phyloP scores from a whole-genome alignment of 2,888 invertebrate genomes.

The Dryomyza anilis region DNA sequence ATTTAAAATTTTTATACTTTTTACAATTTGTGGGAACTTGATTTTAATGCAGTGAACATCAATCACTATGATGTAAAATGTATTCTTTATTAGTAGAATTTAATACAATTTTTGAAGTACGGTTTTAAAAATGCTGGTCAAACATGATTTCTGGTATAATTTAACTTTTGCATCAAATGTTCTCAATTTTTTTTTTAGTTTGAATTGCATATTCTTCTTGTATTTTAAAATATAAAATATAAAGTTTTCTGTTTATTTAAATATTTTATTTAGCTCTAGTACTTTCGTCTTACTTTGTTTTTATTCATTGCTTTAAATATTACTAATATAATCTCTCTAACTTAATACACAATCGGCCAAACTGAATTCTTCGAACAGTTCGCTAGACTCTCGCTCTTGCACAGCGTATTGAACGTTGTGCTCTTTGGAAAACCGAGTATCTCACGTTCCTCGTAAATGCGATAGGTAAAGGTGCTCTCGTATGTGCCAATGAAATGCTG shows the following conservation, averaged over 20 bases:
- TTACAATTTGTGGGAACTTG: too few relatives aligned
- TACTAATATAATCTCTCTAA: not conserved
- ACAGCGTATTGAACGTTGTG: conserved; percentile 82
- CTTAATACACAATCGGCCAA: conserved; percentile 72
- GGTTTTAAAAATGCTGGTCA: too few relatives aligned
- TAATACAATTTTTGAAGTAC: too few relatives aligned
- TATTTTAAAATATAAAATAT: not conserved
- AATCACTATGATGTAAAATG: too few relatives aligned
- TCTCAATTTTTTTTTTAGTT: too few relatives aligned
- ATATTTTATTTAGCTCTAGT: not conserved
- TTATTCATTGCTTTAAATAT: not conserved
- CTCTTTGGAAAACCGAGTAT: conserved; percentile 83
- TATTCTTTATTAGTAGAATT: too few relatives aligned
- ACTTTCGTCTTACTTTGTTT: not conserved
- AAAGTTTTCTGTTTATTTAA: not conserved
- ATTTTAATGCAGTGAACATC: too few relatives aligned
- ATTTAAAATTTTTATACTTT: too few relatives aligned
- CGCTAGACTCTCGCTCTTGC: conserved; percentile 65
- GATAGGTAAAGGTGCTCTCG: conserved; percentile 94
- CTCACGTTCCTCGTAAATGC: conserved; percentile 97
- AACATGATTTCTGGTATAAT: too few relatives aligned
- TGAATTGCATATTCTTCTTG: too few relatives aligned
- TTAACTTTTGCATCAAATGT: too few relatives aligned
- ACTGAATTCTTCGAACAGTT: conserved; percentile 75
- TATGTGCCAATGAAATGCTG: conserved; percentile 87